Conservation (phyloP, 1,140 invertebrate genomes). For the Drosophila malerkotliana region DNA sequence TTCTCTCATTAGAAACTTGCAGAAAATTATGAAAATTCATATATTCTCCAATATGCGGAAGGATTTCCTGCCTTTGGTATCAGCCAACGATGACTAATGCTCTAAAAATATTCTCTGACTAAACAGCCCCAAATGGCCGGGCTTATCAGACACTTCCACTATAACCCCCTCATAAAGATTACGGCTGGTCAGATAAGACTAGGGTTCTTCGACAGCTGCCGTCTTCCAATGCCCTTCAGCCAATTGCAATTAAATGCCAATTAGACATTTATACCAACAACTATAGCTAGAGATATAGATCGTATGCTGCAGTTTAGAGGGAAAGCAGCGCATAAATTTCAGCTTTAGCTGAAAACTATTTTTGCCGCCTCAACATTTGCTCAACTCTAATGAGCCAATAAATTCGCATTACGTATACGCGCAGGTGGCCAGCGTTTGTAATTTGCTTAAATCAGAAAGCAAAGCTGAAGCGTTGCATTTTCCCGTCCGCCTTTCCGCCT, state of each 20-base stretch:
- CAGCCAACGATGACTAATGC: conserved; percentile 1
- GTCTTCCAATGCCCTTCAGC: conserved; percentile 7
- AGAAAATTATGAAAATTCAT: too few relatives aligned
- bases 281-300: conserved; percentile 11
- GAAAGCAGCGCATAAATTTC: conserved; percentile 7
- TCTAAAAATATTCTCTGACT: conserved; percentile 30
- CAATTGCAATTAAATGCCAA: conserved; percentile 66
- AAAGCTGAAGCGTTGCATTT: conserved; percentile 39
- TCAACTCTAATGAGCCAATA: conserved; percentile 74
- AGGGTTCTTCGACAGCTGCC: conserved; percentile 13
- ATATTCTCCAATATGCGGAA: neutral
- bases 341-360: conserved; percentile 34
- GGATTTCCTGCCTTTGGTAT: conserved; percentile 13
- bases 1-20: too few relatives aligned
- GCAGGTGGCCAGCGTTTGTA: conserved; percentile 70
- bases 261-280: conserved; percentile 41
- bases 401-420: conserved; percentile 80
- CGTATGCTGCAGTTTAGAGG: neutral
- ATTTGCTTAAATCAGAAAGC: conserved; percentile 74
- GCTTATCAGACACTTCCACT: conserved; percentile 27
- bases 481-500: conserved; percentile 9
- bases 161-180: conserved; percentile 14
- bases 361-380: conserved; percentile 59
- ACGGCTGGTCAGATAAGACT: conserved; percentile 33
- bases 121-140: conserved; percentile 11